Conservation (phyloP, 2,888 invertebrate species). For the Pomacea canaliculata region DNA sequence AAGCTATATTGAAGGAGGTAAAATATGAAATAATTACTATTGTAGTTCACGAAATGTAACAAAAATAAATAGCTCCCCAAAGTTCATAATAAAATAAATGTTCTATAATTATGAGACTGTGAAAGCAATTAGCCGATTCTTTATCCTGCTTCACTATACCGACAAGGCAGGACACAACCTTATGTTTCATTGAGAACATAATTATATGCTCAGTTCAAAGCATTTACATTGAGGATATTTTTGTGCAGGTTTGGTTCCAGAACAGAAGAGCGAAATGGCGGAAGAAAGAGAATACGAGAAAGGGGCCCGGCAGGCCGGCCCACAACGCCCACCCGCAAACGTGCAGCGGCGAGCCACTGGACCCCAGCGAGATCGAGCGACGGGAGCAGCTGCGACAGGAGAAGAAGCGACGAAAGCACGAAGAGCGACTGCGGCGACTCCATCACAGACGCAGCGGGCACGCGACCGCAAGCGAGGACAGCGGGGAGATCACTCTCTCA, state of each 20-base stretch:
- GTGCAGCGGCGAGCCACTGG: conserved; percentile 96
- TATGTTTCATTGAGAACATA: no score
- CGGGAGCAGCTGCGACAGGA: conserved; percentile 68
- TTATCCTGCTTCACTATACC: no score
- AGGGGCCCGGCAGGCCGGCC: conserved; percentile 97
- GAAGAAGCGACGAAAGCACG: conserved; percentile 86
- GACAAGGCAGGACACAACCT: no score
- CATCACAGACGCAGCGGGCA: conserved; percentile 40
- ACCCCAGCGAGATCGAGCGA: conserved; percentile 76
- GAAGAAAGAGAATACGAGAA: conserved; percentile 98
- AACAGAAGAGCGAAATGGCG: conserved; percentile 99
- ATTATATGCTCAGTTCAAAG: no score
- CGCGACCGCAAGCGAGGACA: conserved; percentile 16
- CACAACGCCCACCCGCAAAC: conserved; percentile 98
- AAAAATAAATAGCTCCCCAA: no score
- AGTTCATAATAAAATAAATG: no score
- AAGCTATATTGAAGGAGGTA: no score
- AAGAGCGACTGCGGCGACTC: conserved; percentile 79
- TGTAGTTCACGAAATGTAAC: no score
- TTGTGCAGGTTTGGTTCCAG: conserved; percentile 97
- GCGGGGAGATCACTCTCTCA: conserved; percentile 14
- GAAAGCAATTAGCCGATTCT: no score
- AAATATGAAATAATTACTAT: no score
- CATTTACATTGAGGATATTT: neutral
- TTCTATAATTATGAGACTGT: no score